Percentiles rank a stretch among this genome's conserved stretches.
Evolutionary conservation across 2,888 invertebrate genomes (phyloP).

Genomic region (Griposia aprilina): DNA sequence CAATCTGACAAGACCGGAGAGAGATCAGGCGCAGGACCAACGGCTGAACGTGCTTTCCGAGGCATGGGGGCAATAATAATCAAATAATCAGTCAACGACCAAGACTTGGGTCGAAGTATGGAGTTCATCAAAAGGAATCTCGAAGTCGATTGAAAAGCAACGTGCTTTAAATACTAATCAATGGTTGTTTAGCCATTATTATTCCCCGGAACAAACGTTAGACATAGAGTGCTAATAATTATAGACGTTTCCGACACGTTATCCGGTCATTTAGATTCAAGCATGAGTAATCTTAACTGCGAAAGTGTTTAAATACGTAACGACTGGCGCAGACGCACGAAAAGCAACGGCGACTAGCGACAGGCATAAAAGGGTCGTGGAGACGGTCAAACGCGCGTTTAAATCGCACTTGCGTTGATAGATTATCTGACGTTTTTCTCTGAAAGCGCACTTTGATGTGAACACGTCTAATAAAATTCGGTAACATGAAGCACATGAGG

Average conservation of each 20-base stretch:
- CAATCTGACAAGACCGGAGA: background rate
- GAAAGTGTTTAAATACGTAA: slow-evolving; percentile 51
- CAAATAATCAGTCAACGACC: background rate
- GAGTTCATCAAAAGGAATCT: background rate
- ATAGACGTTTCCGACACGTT: slow-evolving; percentile 56
- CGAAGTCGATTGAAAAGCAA: slow-evolving; percentile 10
- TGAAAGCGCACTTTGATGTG: background rate
- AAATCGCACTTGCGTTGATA: background rate
- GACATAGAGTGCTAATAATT: slow-evolving; percentile 51
- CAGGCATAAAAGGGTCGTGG: background rate
- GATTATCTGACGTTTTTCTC: background rate
- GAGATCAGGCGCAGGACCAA: no score
- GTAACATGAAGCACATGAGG: background rate
- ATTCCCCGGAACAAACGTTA: slow-evolving; percentile 43
- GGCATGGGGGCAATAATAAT: background rate
- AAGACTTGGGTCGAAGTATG: background rate
- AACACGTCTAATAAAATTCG: background rate
- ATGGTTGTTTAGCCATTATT: slow-evolving; percentile 21
- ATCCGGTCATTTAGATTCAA: slow-evolving; percentile 59
- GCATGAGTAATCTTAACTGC: slow-evolving; percentile 53
- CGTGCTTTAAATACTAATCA: slow-evolving; percentile 39
- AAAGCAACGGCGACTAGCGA: background rate
- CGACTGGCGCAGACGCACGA: slow-evolving; percentile 20
- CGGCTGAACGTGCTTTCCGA: background rate
- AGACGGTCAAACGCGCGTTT: background rate